Percentiles rank a stretch among this genome's conserved stretches.
phyloP scores from a whole-genome alignment of 2,888 invertebrate species.

The Chironomus tentans region DNA sequence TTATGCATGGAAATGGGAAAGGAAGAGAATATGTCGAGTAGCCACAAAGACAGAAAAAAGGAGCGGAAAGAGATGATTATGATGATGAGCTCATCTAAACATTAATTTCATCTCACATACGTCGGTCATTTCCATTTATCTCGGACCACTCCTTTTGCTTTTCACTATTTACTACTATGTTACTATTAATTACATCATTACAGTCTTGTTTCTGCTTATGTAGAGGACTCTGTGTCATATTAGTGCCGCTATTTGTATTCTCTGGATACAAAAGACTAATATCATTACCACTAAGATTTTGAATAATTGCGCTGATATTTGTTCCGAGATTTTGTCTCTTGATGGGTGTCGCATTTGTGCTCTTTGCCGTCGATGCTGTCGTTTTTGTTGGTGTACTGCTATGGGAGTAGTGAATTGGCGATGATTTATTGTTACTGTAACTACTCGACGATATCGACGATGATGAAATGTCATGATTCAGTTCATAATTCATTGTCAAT shows the following conservation, averaged over 20 bases:
- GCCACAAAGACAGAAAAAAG: too few relatives aligned
- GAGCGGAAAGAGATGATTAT: not conserved
- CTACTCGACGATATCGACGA: constrained; percentile 22
- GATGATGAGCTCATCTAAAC: constrained; percentile 32
- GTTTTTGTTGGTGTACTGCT: constrained; percentile 12
- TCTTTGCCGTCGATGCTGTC: not conserved
- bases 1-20: too few relatives aligned
- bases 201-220: constrained; percentile 26
- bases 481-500: constrained; percentile 30
- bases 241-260: constrained; percentile 29
- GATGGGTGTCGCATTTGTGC: constrained; percentile 34
- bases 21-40: too few relatives aligned
- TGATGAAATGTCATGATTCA: constrained; percentile 31
- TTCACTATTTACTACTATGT: constrained; percentile 20
- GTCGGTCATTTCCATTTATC: constrained; percentile 33
- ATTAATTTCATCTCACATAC: constrained; percentile 42
- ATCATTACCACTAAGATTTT: constrained; percentile 43
- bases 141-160: constrained; percentile 38
- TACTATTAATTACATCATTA: constrained; percentile 26
- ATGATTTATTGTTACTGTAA: constrained; percentile 24
- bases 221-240: not conserved
- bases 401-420: constrained; percentile 8
- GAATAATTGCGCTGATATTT: constrained; percentile 44
- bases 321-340: constrained; percentile 40
- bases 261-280: constrained; percentile 40